Percentiles rank a stretch among this genome's conserved stretches.
Evolutionary conservation across 2,797 vertebrate genomes (phyloP).

Genomic region (Linurgus olivaceus): DNA sequence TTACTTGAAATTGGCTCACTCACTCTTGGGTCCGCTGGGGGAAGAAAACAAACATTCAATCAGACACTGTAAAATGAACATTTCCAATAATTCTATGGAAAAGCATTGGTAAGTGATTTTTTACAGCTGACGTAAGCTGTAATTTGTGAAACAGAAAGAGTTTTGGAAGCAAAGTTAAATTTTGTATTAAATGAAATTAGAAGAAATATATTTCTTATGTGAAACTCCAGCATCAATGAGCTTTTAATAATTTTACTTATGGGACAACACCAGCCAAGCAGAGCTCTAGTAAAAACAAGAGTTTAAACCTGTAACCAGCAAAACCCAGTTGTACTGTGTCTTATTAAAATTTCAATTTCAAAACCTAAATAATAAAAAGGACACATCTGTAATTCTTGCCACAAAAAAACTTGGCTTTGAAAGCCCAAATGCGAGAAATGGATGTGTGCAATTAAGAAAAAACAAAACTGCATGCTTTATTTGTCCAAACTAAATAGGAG

Average conservation of each 20-base stretch:
- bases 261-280: background rate
- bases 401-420: background rate
- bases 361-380: background rate
- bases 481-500: conserved; percentile 26
- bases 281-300: background rate
- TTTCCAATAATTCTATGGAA: background rate
- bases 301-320: background rate
- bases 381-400: background rate
- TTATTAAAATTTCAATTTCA: background rate
- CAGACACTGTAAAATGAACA: conserved; percentile 1
- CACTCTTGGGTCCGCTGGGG: conserved; percentile 92
- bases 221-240: background rate
- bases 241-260: background rate
- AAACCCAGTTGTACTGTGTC: background rate
- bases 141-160: background rate
- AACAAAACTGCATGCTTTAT: background rate
- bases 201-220: background rate
- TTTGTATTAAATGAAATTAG: background rate
- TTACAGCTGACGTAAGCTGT: background rate
- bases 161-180: background rate
- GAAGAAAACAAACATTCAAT: conserved; percentile 57
- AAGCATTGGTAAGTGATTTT: background rate
- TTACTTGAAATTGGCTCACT: conserved; percentile 91
- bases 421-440: background rate
- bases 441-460: conserved; percentile 6